Evolutionary conservation across 2,888 invertebrate species (phyloP), one percentile per base, ranked within the genome.

Genomic region (Reticulitermes lucifugus): DNA sequence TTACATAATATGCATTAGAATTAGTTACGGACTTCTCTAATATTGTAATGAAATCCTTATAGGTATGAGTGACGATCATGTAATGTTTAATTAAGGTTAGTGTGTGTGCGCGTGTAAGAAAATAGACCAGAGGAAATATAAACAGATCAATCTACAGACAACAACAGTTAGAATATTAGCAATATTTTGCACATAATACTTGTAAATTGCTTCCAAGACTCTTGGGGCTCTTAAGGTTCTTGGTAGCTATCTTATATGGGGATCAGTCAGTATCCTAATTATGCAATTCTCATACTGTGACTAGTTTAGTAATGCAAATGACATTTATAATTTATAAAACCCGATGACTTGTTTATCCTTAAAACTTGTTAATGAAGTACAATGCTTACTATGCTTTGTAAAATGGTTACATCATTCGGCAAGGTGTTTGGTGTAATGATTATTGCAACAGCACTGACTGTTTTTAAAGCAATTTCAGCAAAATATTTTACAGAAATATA

Each of bases 161-260:
- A 81, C 81, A 81, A 81, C 81, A 81, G 81, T 81, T 81, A 81
- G 65, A 81, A 81, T 81, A 59, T 43, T 51, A 51, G n/a, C 51
- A 73, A 73, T 25, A 65, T 25, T n/a, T 35, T 65, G 7, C 65
- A 65, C 3, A 65, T 65, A 65, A 65, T 25, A n/a, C 1, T 25
- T 25, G 6, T 25, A n/a, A 65, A n/a, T 7, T 65, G 65, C 65
- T 65, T 65, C 65, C 65, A 65, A 65, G 65, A 7, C 9, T 65
- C 65, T 65, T 65, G 65, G 65, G 77, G 77, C 77, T 77, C 77
- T 21, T 77, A 41, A 77, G 77, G 51, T 46, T n/a, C 77, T 77
- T 77, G 46, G 77, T 29, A 41, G 77, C 43, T 21, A 51, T 2
- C 70, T 29, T 46, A 46, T 6, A 12, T 25, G 9, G 35, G 10